A percentile compares a stretch with the other conserved stretches of the same genome.
These are phyloP conservation scores for Thereva nobilitata DNA, from an alignment of 2,888 invertebrate species.

Conservation along the genomic window DNA sequence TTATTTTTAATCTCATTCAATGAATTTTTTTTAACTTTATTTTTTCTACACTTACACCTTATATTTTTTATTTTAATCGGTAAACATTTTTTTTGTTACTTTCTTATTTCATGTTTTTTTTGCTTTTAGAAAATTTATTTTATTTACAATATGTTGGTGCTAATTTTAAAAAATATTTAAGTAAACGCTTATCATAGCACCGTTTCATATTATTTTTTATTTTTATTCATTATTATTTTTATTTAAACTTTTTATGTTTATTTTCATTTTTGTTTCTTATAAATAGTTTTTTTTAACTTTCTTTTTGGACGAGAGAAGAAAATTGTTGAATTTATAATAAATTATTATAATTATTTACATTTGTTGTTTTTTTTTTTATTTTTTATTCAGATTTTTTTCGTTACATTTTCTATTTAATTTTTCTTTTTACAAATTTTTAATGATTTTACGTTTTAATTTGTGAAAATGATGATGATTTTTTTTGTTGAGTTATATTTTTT, in stretches of 20 bases:
- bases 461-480: too few species aligned
- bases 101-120: background rate
- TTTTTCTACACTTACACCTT: background rate
- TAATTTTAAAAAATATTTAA: background rate
- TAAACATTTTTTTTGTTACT: too few species aligned
- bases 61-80: constrained; percentile 2
- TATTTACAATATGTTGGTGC: constrained; percentile 13
- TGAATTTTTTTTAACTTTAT: background rate
- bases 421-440: too few species aligned
- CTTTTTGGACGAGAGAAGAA: constrained; percentile 28
- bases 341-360: too few species aligned
- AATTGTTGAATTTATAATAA: background rate
- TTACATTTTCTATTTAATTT: too few species aligned
- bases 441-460: too few species aligned
- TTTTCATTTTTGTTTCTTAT: constrained; percentile 16
- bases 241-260: too few species aligned
- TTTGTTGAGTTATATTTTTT: too few species aligned
- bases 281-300: constrained; percentile 26
- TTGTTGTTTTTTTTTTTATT: too few species aligned
- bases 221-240: too few species aligned
- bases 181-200: constrained; percentile 12
- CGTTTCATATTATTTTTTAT: background rate
- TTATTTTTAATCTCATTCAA: background rate
- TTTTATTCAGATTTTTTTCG: too few species aligned
- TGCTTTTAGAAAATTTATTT: background rate